Conservation (phyloP, 2,797 vertebrate genomes). For the Gambusia yucatana region DNA sequence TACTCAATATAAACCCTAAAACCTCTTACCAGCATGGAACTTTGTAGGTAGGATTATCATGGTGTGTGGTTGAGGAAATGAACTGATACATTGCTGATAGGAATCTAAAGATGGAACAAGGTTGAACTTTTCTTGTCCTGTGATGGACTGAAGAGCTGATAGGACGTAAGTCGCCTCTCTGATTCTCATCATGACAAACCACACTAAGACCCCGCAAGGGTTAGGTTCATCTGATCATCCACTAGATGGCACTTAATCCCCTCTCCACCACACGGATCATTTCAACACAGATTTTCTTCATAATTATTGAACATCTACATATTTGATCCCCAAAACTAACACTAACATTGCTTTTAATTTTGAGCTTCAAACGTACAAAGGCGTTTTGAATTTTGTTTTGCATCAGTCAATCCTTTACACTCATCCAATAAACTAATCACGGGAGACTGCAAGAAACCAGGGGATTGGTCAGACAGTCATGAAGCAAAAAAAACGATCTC, state of each 20-base stretch:
- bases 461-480: not conserved
- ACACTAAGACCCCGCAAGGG: not conserved
- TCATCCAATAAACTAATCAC: not conserved
- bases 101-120: not conserved
- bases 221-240: conserved; percentile 18
- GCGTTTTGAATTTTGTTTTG: not conserved
- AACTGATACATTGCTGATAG: not conserved
- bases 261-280: conserved; percentile 14
- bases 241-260: conserved; percentile 55
- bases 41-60: too few species aligned
- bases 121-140: not conserved
- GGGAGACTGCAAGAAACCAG: not conserved
- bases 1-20: not conserved
- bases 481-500: conserved; percentile 11
- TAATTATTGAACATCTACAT: conserved; percentile 1
- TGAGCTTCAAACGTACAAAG: not conserved
- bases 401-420: not conserved
- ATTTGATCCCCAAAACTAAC: not conserved
- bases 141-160: not conserved
- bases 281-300: not conserved
- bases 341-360: not conserved
- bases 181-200: not conserved
- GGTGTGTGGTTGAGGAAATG: not conserved
- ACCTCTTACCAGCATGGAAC: not conserved
- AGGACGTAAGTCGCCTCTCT: not conserved